phyloP scores from a whole-genome alignment of 2,888 invertebrate species.

The Cinara cedri region DNA sequence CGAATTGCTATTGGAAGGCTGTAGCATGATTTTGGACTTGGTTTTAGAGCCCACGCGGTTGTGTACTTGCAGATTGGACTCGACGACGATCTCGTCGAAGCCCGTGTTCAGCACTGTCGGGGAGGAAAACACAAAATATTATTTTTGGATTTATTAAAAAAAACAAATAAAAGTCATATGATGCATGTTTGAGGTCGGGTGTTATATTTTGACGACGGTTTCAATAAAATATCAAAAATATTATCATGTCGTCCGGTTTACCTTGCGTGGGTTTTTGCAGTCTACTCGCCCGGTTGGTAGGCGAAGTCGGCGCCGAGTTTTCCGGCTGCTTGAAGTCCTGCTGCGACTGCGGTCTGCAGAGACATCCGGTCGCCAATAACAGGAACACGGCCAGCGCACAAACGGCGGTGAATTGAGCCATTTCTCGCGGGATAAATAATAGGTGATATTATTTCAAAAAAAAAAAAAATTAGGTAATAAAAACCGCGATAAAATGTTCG shows the following conservation, averaged over 20 bases:
- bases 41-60: conserved; percentile 57
- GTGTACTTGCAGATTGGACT: conserved; percentile 60
- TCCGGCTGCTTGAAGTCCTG: background rate
- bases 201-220: no score
- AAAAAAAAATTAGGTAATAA: background rate
- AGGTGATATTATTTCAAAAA: background rate
- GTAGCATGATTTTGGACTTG: conserved; percentile 44
- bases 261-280: conserved; percentile 43
- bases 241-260: background rate
- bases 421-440: background rate
- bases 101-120: conserved; percentile 59
- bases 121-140: no score
- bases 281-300: background rate
- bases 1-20: conserved; percentile 31
- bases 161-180: no score
- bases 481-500: background rate
- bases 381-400: background rate
- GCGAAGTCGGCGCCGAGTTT: background rate
- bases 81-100: conserved; percentile 65
- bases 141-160: no score
- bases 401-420: background rate
- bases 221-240: no score
- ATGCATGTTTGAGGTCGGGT: no score
- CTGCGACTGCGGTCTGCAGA: conserved; percentile 13
- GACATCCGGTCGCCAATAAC: background rate